These are phyloP conservation scores for Dicaeum eximium DNA, from an alignment of 2,113 vertebrate genomes.

Conservation along the genomic window DNA sequence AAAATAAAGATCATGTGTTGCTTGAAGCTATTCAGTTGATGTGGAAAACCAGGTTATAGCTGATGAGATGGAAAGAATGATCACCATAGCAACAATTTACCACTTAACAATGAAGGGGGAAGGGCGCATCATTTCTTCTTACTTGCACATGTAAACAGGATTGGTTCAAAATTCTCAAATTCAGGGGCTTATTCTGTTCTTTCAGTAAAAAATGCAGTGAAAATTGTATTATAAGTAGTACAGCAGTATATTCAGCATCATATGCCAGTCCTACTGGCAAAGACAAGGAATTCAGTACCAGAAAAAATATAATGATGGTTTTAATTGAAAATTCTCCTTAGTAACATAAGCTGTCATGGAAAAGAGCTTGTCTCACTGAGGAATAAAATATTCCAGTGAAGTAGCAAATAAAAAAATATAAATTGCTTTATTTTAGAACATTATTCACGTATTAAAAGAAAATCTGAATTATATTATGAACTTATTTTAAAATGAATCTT, in stretches of 20 bases:
- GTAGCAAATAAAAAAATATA: background rate
- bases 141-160: constrained; percentile 69
- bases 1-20: constrained; percentile 67
- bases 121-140: constrained; percentile 70
- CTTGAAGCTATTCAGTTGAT: constrained; percentile 73
- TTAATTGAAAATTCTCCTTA: background rate
- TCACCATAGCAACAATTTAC: constrained; percentile 83
- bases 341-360: background rate
- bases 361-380: background rate
- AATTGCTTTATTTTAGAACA: background rate
- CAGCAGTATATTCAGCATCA: background rate
- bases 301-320: background rate
- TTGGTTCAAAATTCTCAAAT: constrained; percentile 6
- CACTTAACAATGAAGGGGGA: constrained; percentile 71
- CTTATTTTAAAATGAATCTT: background rate
- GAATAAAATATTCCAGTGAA: background rate
- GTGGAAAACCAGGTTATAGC: constrained; percentile 81
- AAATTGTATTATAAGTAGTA: background rate
- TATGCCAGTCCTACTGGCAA: constrained; percentile 15
- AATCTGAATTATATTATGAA: background rate
- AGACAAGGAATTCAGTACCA: constrained; percentile 61
- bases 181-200: background rate
- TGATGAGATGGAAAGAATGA: constrained; percentile 77
- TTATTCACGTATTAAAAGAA: background rate
- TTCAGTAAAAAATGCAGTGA: background rate